phyloP scores from a whole-genome alignment of 1,140 invertebrate genomes.

The Dendrolimus punctatus region DNA sequence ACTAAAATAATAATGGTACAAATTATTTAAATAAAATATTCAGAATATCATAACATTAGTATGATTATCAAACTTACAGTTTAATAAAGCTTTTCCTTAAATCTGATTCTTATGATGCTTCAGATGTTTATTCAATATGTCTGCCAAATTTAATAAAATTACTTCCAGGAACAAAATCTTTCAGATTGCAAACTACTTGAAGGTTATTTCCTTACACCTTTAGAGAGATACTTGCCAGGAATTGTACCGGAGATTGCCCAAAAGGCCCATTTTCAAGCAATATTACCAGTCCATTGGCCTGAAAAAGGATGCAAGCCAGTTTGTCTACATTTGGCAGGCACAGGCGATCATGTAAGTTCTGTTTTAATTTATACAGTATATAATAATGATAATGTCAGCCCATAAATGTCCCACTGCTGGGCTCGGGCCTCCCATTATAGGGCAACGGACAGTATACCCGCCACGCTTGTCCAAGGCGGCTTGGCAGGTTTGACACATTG shows the following conservation, averaged over 20 bases:
- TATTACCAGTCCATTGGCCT: slow-evolving; percentile 88
- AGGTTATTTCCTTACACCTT: slow-evolving; percentile 91
- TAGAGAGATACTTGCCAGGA: slow-evolving; percentile 86
- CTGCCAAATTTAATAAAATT: slow-evolving; percentile 4
- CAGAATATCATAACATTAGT: too few relatives aligned
- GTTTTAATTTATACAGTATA: background rate
- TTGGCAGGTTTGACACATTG: too few relatives aligned
- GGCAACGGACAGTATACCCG: too few relatives aligned
- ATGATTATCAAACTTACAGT: background rate
- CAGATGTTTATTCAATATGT: too few relatives aligned
- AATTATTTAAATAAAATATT: too few relatives aligned
- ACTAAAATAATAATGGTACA: too few relatives aligned
- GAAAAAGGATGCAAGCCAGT: slow-evolving; percentile 83
- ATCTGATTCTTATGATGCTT: background rate
- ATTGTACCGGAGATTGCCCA: slow-evolving; percentile 89
- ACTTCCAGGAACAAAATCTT: slow-evolving; percentile 81
- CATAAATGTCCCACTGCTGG: too few relatives aligned
- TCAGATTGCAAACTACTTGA: slow-evolving; percentile 86
- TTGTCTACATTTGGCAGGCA: slow-evolving; percentile 96
- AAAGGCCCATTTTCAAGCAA: slow-evolving; percentile 87
- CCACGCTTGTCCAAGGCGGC: too few relatives aligned
- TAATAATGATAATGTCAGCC: too few relatives aligned
- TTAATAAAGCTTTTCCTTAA: background rate
- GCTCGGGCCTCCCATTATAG: too few relatives aligned
- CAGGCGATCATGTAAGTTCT: slow-evolving; percentile 92